Evolutionary conservation across 1,140 invertebrate species (phyloP), one percentile per base, ranked within the genome.

Genomic region (Heliconius hewitsoni): DNA sequence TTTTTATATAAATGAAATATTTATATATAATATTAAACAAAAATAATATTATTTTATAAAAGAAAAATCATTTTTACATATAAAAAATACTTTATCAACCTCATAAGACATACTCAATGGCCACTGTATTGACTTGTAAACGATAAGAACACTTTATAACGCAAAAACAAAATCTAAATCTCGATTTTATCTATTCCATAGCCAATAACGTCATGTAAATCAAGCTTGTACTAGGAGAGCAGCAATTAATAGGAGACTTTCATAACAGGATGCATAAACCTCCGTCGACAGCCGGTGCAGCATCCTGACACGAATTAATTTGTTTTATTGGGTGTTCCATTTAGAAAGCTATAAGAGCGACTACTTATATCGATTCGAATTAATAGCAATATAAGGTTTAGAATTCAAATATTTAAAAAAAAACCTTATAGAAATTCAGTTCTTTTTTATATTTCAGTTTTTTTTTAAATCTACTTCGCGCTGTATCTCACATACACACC

Each of bases 241-340:
- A 76, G 74, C 74, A 76, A 76, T 76, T 76, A 76, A 76, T 76
- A 70, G 74, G 46, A 70, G 74, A 76, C 74, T 76, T 76, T 76
- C 74, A 76, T 76, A 76, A 76, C 74, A 76, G 74, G 74, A 76
- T 27, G 74, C 74, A 76, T 76, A 76, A 76, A 76, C 74, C 19
- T 76, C 55, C 74, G 74, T 39, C n/a, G 74, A 23, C 74, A 76
- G 60, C 74, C 74, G 23, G 39, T 76, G 74, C 60, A 76, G 74
- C 74, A 76, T 76, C 74, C 74, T 76, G 74, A 76, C 74, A 76
- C 30, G 74, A 70, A 76, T 76, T 76, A 76, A 76, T 76, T 76
- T 76, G 74, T 76, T 76, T 76, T 76, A 76, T 76, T 76, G 74
- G 74, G 74, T 76, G 74, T 76, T 76, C 74, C 60, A 76, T 76